Base-by-base conservation (phyloP, 1,140 invertebrate species). In the Chymomyza costata region DNA sequence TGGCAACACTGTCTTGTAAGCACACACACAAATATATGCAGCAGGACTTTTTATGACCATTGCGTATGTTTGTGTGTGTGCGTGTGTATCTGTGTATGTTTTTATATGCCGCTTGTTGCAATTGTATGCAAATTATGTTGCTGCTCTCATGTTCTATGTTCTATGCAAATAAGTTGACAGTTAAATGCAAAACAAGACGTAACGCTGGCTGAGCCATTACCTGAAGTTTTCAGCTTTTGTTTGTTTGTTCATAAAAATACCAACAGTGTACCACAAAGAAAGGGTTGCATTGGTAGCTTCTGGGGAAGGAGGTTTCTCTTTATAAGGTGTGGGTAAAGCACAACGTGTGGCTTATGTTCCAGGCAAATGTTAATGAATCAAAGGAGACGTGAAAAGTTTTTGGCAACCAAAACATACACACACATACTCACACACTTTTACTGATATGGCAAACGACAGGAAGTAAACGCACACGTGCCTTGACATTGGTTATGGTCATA, bases 121-220 rank as follows among this genome's bases (percentile, higher is more conserved):
- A 65, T 66, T 68, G 65, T 82, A 81, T 81, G 76, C 74, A 81
- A 81, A 82, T 81, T 82, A 66, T 63, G 56, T 44, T 44, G 40
- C 34, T 47, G 66, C 55, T 76, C 62, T 62, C 70, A 60, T 81
- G 74, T 81, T 76, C 65, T 76, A 81, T 81, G 74, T 81, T 76
- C 65, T 76, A 81, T 81, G 74, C 69, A 81, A 81, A 81, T 81
- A 74, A 70, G 70, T 49, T 53, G 54, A 58, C 65, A 52, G 54
- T 50, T 58, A 60, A 67, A 80, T 80, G 59, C 47, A 53, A 67
- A 80, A 67, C 67, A 64, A 57, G 60, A 48, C 70, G 48, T 51
- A 59, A 52, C 57, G 30, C 32, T 45, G 49, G 56, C 37, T 46
- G 28, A 45, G 16, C 53, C 49, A 73, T 70, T 62, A 34, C n/a